Evolutionary conservation across 2,888 invertebrate genomes (phyloP), one percentile per base, ranked within the genome.

Genomic region (Julus scanicus): DNA sequence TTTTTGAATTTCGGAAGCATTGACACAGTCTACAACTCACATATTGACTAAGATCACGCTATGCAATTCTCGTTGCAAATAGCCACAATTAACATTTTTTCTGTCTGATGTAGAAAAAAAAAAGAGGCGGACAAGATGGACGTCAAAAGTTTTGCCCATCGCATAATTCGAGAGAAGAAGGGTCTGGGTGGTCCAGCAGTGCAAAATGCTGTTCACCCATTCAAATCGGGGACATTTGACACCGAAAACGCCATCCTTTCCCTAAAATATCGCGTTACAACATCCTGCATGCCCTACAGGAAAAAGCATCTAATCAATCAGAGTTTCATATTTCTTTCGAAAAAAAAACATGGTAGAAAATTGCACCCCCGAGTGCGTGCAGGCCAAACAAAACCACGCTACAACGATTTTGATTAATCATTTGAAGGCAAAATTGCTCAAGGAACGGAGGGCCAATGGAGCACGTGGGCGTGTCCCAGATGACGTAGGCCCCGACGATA

Each of bases 111-210:
- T 2, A 44, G 44, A 44, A 44, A 2, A 53, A n/a, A 57, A 57
- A 57, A 57, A 17, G 57, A n/a, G 57, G 57, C 57, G 57, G 57
- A 57, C 57, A 57, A 57, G 57, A 57, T 57, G 57, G 57, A 57
- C 57, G 57, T 57, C 57, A 44, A 6, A 44, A 44, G 44, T 44
- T 44, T 44, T 44, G 44, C 44, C 44, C 57, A 57, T n/a, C 17
- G 57, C 17, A 17, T 57, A 57, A 57, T 57, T 57, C n/a, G 57
- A 57, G n/a, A 4, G 5, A 17, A 57, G 57, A 15, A 17, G 57
- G n/a, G 57, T 57, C 57, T 57, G 57, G 57, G 57, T 57, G 57
- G 57, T 57, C 57, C 57, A 1, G 57, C 11, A 11, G 11, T 8
- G 53, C 44, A 53, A 15, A 53, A 15, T 4, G 57, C 57, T 57